Conservation (phyloP, 2,113 vertebrate species). For the Saccopteryx bilineata region DNA sequence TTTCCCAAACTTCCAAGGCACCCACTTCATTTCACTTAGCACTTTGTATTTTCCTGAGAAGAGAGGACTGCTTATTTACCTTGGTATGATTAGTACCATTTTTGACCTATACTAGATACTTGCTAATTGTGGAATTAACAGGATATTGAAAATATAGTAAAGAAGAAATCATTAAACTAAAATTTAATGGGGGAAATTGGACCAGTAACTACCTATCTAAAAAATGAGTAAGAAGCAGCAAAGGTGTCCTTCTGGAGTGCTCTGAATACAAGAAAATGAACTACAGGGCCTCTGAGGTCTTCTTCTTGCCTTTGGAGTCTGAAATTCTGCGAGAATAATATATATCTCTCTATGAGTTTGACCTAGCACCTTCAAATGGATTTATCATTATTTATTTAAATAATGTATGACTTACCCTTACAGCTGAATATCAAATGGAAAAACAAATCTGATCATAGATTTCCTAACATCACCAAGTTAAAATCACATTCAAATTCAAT, state of each 20-base stretch:
- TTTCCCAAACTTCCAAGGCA: neutral
- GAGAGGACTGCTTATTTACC: neutral
- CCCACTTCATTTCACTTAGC: neutral
- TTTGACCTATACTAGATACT: neutral
- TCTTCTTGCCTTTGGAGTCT: slow-evolving; percentile 63
- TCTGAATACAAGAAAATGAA: slow-evolving; percentile 69
- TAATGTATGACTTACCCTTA: slow-evolving; percentile 73
- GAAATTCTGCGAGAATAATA: slow-evolving; percentile 83
- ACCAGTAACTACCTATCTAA: neutral
- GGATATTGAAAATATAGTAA: neutral
- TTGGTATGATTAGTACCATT: neutral
- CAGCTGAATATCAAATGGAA: slow-evolving; percentile 75
- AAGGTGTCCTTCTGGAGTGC: slow-evolving; percentile 57
- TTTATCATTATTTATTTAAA: slow-evolving; percentile 82
- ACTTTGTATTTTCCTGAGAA: neutral
- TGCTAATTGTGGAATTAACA: slow-evolving; percentile 7
- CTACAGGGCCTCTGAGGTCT: slow-evolving; percentile 64
- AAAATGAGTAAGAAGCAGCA: slow-evolving; percentile 63
- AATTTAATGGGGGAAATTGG: neutral
- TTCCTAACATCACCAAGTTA: slow-evolving; percentile 67
- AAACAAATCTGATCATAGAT: slow-evolving; percentile 73
- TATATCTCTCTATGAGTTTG: slow-evolving; percentile 77
- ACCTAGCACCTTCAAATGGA: slow-evolving; percentile 74
- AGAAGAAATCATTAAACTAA: slow-evolving; percentile 54
- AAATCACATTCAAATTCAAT: slow-evolving; percentile 57